Percentiles rank a stretch among this genome's conserved stretches.
Evolutionary conservation across 2,113 vertebrate genomes (phyloP).

Genomic region (Pluvianellus socialis): DNA sequence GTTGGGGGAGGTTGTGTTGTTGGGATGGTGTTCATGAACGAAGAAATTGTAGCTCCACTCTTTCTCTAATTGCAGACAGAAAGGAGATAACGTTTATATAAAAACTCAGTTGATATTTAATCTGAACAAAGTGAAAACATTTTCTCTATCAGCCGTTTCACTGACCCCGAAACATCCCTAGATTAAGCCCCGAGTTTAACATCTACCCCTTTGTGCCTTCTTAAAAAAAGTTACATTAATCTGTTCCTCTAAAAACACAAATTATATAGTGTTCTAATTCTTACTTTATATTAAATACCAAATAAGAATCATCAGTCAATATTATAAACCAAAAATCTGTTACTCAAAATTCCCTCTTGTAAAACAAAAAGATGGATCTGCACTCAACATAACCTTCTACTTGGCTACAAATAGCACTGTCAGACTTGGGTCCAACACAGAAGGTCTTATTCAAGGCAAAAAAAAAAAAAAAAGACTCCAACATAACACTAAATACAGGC

Average conservation of each 20-base stretch:
- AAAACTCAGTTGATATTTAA: not conserved
- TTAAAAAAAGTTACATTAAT: not conserved
- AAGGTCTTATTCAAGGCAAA: not conserved
- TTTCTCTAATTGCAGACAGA: slow-evolving; percentile 79
- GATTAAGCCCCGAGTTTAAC: not conserved
- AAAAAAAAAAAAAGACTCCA: too few relatives aligned
- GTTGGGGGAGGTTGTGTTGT: slow-evolving; percentile 91
- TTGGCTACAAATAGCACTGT: not conserved
- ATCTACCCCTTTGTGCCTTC: not conserved
- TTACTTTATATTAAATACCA: not conserved
- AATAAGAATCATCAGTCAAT: not conserved
- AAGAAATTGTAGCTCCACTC: slow-evolving; percentile 88
- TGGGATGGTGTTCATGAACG: slow-evolving; percentile 94
- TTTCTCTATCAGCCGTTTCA: not conserved
- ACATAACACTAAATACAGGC: not conserved
- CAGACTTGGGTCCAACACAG: not conserved
- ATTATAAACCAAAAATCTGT: not conserved
- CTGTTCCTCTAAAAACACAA: not conserved
- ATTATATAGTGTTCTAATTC: not conserved
- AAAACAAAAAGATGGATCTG: not conserved
- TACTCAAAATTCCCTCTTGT: not conserved
- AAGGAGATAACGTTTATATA: not conserved
- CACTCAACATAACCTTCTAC: not conserved
- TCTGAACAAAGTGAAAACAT: not conserved
- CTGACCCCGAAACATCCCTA: not conserved